Evolutionary conservation across 2,113 vertebrate species (phyloP).

Genomic region (cattle (Bos taurus)): ARS-UCD2.0 NC_037343.1:47162501-47163000

Average conservation of each 20-base stretch:
- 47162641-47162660: background rate
- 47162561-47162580: background rate
- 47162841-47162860: background rate
- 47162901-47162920: background rate
- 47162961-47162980: rapidly evolving
- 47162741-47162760: background rate
- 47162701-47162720: background rate
- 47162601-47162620: background rate
- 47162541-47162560: background rate
- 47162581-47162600: background rate
- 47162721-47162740: background rate
- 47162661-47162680: background rate
- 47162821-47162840: background rate
- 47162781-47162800: background rate
- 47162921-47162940: background rate
- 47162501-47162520: background rate
- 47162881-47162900: background rate
- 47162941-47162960: too few species aligned
- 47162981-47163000: background rate
- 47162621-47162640: background rate
- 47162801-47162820: too few species aligned
- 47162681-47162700: background rate
- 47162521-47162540: background rate
- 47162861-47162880: rapidly evolving
- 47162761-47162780: background rate